phyloP scores from a whole-genome alignment of 2,113 vertebrate genomes.

The Isichthys henryi region DNA sequence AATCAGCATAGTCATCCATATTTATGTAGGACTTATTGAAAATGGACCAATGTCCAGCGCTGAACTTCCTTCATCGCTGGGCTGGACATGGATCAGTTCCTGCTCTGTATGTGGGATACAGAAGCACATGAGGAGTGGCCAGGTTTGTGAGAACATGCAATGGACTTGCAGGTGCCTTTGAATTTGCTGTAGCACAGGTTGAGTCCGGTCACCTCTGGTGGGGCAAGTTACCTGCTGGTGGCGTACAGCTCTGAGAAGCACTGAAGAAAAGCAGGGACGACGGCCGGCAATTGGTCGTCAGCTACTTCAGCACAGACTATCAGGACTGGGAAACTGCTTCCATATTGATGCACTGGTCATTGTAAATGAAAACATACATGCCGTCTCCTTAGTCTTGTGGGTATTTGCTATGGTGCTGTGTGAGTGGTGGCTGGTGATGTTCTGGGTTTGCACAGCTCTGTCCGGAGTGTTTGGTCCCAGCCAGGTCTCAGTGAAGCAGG shows the following conservation, averaged over 20 bases:
- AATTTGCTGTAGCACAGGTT: background rate
- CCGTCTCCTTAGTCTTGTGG: background rate
- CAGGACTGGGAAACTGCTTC: background rate
- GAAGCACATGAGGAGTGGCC: background rate
- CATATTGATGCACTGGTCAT: background rate
- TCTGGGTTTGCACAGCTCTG: background rate
- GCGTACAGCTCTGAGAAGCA: background rate
- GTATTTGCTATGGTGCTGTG: background rate
- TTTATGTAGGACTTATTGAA: background rate
- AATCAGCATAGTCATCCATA: background rate
- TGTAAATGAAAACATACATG: background rate
- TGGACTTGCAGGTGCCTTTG: background rate
- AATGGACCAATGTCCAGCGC: background rate
- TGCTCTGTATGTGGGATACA: background rate
- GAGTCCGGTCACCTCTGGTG: background rate
- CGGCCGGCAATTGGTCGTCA: background rate
- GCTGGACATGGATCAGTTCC: background rate
- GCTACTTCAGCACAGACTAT: background rate
- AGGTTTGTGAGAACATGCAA: background rate
- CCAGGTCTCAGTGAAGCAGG: background rate
- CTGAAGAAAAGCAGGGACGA: background rate
- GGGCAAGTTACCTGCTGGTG: background rate
- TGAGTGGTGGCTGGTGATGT: background rate
- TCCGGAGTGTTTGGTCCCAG: background rate
- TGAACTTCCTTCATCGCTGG: background rate